Evolutionary conservation across 2,797 vertebrate species (phyloP).

Genomic region (Adelosebastes latens): DNA sequence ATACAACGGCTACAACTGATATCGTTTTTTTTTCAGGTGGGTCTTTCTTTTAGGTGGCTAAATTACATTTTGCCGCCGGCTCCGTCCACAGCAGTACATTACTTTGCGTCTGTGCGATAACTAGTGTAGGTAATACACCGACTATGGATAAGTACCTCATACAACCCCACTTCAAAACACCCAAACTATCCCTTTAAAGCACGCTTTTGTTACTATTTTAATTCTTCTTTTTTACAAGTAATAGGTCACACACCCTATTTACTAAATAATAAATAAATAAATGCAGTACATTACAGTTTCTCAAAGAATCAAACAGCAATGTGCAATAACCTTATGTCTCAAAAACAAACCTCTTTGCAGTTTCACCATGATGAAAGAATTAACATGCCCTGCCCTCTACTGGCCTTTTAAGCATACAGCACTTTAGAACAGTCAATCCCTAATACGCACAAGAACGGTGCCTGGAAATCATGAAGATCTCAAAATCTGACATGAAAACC

Average conservation of each 20-base stretch:
- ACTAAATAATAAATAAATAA: neutral
- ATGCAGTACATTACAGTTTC: neutral
- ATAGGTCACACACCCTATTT: neutral
- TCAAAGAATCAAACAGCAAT: neutral
- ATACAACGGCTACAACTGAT: no score
- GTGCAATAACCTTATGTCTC: neutral
- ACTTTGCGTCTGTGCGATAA: no score
- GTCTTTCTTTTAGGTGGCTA: no score
- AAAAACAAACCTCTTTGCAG: neutral
- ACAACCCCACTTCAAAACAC: no score
- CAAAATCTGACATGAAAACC: neutral
- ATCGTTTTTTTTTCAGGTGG: no score
- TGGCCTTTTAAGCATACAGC: constrained; percentile 10
- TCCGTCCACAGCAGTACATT: no score
- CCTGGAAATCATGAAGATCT: neutral
- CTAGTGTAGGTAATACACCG: no score
- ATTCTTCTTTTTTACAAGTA: neutral
- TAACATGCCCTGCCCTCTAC: constrained; percentile 34
- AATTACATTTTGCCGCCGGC: no score
- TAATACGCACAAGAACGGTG: neutral
- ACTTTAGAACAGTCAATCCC: neutral
- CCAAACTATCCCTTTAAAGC: no score
- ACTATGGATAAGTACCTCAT: no score
- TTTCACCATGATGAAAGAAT: neutral
- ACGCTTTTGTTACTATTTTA: neutral